Evolutionary conservation across 2,888 invertebrate species (phyloP).

Genomic region (Nymphalis urticae): DNA sequence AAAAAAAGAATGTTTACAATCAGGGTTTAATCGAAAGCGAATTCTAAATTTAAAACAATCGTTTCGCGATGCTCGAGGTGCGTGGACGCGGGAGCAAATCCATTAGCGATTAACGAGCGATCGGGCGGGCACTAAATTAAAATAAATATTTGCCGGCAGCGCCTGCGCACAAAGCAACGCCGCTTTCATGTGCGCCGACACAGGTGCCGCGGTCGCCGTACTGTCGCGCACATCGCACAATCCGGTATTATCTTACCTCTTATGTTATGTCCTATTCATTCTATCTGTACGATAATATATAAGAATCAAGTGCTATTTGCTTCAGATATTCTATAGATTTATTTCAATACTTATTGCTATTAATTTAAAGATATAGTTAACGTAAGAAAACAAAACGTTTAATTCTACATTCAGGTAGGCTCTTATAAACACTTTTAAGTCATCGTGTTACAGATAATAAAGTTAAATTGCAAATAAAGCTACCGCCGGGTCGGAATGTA

Average conservation of each 20-base stretch:
- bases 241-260: slow-evolving; percentile 15
- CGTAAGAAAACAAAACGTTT: too few species aligned
- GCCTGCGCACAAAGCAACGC: slow-evolving; percentile 62
- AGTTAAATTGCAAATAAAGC: too few species aligned
- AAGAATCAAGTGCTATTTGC: slow-evolving; percentile 5
- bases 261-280: slow-evolving; percentile 12
- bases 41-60: slow-evolving; percentile 42
- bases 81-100: slow-evolving; percentile 63
- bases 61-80: slow-evolving; percentile 43
- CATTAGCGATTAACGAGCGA: slow-evolving; percentile 79
- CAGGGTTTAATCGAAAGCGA: slow-evolving; percentile 33
- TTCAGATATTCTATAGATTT: slow-evolving; percentile 28
- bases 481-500: too few species aligned
- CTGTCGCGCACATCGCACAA: slow-evolving; percentile 41
- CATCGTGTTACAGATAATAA: too few species aligned
- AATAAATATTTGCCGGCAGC: slow-evolving; percentile 80
- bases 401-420: too few species aligned
- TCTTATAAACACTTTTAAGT: too few species aligned
- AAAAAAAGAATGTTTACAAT: slow-evolving; percentile 33
- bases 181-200: slow-evolving; percentile 76
- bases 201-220: slow-evolving; percentile 65
- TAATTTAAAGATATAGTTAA: too few species aligned
- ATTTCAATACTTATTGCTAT: slow-evolving; percentile 7
- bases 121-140: slow-evolving; percentile 78
- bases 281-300: slow-evolving; percentile 16